Percentiles rank a stretch among this genome's conserved stretches.
Conservation (phyloP, 2,113 vertebrate genomes). For the Chascanopsetta lugubris region DNA sequence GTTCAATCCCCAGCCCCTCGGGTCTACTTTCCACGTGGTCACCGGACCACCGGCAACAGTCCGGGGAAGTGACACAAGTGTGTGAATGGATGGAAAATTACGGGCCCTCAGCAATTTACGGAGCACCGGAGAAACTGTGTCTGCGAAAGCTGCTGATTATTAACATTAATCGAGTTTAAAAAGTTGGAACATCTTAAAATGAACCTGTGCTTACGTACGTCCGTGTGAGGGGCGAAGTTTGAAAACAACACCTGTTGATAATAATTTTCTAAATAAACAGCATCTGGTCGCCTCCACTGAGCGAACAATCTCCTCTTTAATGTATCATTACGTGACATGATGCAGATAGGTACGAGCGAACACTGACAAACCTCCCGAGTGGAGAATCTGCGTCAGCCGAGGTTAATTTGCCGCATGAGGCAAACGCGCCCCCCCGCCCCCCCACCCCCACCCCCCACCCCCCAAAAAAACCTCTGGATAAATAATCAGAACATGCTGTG, state of each 20-base stretch:
- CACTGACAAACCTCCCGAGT: not conserved
- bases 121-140: conserved; percentile 43
- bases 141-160: conserved; percentile 38
- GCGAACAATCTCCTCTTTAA: not conserved
- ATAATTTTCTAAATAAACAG: conserved; percentile 21
- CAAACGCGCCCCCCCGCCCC: too few relatives aligned
- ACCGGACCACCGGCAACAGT: too few relatives aligned
- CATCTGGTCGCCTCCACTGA: not conserved
- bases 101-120: too few relatives aligned
- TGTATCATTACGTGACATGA: too few relatives aligned
- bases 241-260: conserved; percentile 23
- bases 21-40: not conserved
- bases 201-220: conserved; percentile 36
- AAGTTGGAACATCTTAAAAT: conserved; percentile 17
- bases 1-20: too few relatives aligned
- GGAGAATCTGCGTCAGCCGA: not conserved
- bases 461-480: not conserved
- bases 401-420: not conserved
- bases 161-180: conserved; percentile 68
- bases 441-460: too few relatives aligned
- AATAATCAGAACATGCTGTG: conserved; percentile 19
- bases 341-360: not conserved
- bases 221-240: conserved; percentile 26
- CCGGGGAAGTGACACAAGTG: too few relatives aligned
- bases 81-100: too few relatives aligned